Conservation (phyloP, 2,888 invertebrate species). For the Thelaira solivaga region DNA sequence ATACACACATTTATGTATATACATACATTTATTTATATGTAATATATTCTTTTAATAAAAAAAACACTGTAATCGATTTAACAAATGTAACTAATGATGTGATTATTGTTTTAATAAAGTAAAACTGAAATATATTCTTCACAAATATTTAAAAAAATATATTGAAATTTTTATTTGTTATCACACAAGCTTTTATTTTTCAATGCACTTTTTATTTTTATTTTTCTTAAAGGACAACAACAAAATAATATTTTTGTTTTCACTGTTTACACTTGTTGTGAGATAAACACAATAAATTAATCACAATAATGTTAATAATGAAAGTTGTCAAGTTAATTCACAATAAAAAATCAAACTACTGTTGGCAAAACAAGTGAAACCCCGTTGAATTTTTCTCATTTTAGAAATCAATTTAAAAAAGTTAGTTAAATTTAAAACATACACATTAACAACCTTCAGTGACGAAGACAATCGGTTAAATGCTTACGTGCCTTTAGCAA, state of each 20-base stretch:
- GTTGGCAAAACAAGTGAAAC: background rate
- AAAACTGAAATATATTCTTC: too few relatives aligned
- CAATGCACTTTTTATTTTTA: background rate
- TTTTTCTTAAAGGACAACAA: slow-evolving; percentile 10
- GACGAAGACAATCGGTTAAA: slow-evolving; percentile 69
- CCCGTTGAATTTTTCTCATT: slow-evolving; percentile 26
- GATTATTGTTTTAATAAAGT: too few relatives aligned
- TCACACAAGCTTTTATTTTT: background rate
- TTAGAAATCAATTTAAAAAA: slow-evolving; percentile 75
- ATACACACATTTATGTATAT: too few relatives aligned
- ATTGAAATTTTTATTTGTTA: background rate
- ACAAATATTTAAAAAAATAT: too few relatives aligned
- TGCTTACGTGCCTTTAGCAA: slow-evolving; percentile 74
- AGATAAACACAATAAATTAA: background rate
- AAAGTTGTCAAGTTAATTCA: slow-evolving; percentile 15
- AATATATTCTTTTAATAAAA: too few relatives aligned
- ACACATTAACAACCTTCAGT: slow-evolving; percentile 48
- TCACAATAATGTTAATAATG: slow-evolving; percentile 15
- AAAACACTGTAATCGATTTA: slow-evolving; percentile 26
- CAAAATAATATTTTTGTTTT: slow-evolving; percentile 10
- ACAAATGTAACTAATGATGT: too few relatives aligned
- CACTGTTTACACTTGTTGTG: slow-evolving; percentile 14
- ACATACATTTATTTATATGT: too few relatives aligned
- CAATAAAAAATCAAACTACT: slow-evolving; percentile 1
- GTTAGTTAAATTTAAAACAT: slow-evolving; percentile 71